A percentile compares a stretch with the other conserved stretches of the same genome.
These are phyloP conservation scores for Troilus luridus DNA, from an alignment of 2,888 invertebrate genomes.

Conservation along the genomic window DNA sequence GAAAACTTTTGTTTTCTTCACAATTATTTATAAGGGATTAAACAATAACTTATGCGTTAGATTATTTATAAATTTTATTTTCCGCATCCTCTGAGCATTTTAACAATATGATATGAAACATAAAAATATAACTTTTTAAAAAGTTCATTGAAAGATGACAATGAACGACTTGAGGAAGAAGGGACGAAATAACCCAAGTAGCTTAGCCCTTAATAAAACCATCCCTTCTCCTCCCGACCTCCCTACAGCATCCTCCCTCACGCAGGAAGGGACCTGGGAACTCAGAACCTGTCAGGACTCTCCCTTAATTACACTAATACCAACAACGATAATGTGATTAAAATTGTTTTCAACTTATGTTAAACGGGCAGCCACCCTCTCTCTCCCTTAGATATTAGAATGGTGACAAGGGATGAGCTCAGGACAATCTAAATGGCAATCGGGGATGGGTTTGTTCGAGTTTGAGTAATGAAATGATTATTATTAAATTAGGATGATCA, in stretches of 20 bases:
- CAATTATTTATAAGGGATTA: too few species aligned
- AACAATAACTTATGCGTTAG: too few species aligned
- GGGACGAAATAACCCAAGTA: neutral
- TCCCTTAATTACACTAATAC: slow-evolving; percentile 35
- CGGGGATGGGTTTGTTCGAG: neutral
- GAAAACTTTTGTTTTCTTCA: too few species aligned
- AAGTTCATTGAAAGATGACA: neutral
- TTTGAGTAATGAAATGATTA: neutral
- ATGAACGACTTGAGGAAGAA: neutral
- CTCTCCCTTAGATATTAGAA: neutral
- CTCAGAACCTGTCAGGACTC: neutral
- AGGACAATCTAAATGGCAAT: neutral
- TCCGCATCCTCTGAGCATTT: too few species aligned
- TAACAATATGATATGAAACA: too few species aligned
- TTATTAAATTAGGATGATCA: too few species aligned
- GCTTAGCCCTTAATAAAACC: neutral
- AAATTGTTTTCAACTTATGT: slow-evolving; percentile 49
- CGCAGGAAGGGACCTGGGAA: neutral
- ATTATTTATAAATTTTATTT: too few species aligned
- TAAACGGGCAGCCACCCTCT: neutral
- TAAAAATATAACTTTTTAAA: neutral
- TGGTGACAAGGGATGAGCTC: neutral
- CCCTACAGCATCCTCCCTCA: neutral
- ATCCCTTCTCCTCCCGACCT: neutral
- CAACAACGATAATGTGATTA: slow-evolving; percentile 35